Conservation (phyloP, 1,140 invertebrate species). For the Trissolcus basalis region DNA sequence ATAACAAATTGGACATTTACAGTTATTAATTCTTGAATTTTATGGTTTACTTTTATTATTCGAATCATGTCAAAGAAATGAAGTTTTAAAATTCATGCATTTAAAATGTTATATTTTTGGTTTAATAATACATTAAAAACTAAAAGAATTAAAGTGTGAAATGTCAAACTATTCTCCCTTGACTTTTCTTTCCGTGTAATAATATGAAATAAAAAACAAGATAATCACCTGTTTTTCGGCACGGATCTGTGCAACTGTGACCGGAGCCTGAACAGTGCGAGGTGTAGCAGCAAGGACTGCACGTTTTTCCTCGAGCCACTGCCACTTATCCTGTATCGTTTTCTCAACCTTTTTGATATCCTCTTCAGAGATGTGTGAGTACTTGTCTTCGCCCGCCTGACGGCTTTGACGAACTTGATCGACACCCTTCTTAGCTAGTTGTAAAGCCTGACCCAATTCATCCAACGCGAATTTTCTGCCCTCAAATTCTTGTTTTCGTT, state of each 20-base stretch:
- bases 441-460: constrained; percentile 84
- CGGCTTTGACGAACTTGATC: constrained; percentile 78
- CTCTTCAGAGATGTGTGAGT: constrained; percentile 86
- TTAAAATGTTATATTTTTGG: too few species aligned
- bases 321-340: constrained; percentile 76
- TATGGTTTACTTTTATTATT: constrained; percentile 23
- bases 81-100: too few species aligned
- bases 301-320: constrained; percentile 86
- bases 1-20: too few species aligned
- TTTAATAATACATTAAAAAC: too few species aligned
- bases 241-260: constrained; percentile 86
- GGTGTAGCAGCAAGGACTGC: constrained; percentile 79
- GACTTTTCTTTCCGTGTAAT: too few species aligned
- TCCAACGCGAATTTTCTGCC: constrained; percentile 85
- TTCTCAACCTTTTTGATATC: constrained; percentile 85
- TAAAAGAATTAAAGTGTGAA: too few species aligned
- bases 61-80: too few species aligned
- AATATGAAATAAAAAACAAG: too few species aligned
- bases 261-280: constrained; percentile 81
- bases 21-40: constrained; percentile 13
- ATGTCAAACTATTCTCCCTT: too few species aligned
- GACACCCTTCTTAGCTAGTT: constrained; percentile 85
- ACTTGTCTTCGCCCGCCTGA: constrained; percentile 83
- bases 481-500: constrained; percentile 86
- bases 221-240: constrained; percentile 83